Evolutionary conservation across 2,888 invertebrate genomes (phyloP).

Genomic region (Liopterus haemorrhoidalis): DNA sequence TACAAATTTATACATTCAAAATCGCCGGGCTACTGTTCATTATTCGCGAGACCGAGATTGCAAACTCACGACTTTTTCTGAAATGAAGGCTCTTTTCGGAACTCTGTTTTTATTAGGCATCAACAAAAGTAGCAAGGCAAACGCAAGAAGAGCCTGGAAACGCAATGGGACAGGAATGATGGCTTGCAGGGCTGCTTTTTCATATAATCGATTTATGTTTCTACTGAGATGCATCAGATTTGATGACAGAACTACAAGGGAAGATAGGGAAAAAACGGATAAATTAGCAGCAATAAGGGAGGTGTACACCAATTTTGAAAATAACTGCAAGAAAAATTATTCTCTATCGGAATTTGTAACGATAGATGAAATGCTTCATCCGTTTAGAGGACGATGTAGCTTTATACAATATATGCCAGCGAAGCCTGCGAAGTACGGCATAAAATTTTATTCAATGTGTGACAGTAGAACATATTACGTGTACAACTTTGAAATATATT

Average conservation of each 20-base stretch:
- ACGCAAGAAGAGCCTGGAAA: conserved; percentile 20
- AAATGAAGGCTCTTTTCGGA: conserved; percentile 30
- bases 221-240: conserved; percentile 22
- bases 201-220: conserved; percentile 24
- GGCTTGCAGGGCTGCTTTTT: conserved; percentile 19
- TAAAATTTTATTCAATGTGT: no score
- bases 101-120: conserved; percentile 18
- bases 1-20: conserved; percentile 29
- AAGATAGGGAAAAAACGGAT: conserved; percentile 17
- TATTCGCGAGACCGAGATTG: conserved; percentile 22
- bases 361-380: conserved; percentile 24
- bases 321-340: conserved; percentile 14
- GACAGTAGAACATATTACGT: conserved; percentile 29
- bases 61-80: conserved; percentile 23
- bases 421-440: conserved; percentile 25
- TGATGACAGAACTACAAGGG: conserved; percentile 20
- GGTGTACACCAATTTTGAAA: conserved; percentile 14
- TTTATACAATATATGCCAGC: conserved; percentile 29
- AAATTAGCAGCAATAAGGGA: conserved; percentile 17
- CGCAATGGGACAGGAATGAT: conserved; percentile 23
- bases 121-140: conserved; percentile 20
- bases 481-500: conserved; percentile 31
- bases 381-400: conserved; percentile 19
- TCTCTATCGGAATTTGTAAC: conserved; percentile 20
- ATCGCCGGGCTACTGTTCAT: conserved; percentile 15